These are phyloP conservation scores for Halictus rubicundus DNA, from an alignment of 1,140 invertebrate genomes.

Conservation along the genomic window DNA sequence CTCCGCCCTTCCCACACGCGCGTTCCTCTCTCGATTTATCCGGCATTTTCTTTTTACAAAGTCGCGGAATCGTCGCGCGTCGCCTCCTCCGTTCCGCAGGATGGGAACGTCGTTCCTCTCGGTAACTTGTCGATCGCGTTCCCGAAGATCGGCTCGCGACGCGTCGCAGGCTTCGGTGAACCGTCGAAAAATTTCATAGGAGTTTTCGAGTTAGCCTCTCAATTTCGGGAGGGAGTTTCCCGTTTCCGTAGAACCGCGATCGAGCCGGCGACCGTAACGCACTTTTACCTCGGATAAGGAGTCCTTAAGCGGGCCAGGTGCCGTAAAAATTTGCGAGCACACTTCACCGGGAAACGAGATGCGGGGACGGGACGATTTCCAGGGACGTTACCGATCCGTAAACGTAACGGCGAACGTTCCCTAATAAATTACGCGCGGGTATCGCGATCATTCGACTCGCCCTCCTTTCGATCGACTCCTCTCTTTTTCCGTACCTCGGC, in stretches of 20 bases:
- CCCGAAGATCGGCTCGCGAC: no score
- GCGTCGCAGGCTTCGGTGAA: no score
- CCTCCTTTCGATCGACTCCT: not conserved
- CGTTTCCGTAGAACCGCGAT: slow-evolving; percentile 31
- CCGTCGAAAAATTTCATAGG: no score
- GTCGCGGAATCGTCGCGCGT: not conserved
- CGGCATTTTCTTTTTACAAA: not conserved
- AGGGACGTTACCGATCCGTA: slow-evolving; percentile 40
- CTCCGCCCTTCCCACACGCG: not conserved
- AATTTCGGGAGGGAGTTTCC: no score
- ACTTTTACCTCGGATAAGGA: slow-evolving; percentile 39
- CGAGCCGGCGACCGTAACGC: slow-evolving; percentile 51
- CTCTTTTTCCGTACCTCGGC: slow-evolving; percentile 21
- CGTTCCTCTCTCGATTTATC: not conserved
- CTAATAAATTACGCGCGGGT: slow-evolving; percentile 58
- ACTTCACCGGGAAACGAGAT: slow-evolving; percentile 47
- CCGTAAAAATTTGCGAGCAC: slow-evolving; percentile 60
- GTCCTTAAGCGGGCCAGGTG: slow-evolving; percentile 33
- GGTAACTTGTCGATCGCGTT: no score
- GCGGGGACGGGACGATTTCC: slow-evolving; percentile 37
- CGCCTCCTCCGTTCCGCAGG: no score
- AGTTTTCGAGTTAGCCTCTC: no score
- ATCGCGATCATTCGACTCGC: slow-evolving; percentile 27
- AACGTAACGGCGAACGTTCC: slow-evolving; percentile 44
- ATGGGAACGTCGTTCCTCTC: no score